Conservation (phyloP, 1,140 invertebrate species). For the Diorhabda sublineata region DNA sequence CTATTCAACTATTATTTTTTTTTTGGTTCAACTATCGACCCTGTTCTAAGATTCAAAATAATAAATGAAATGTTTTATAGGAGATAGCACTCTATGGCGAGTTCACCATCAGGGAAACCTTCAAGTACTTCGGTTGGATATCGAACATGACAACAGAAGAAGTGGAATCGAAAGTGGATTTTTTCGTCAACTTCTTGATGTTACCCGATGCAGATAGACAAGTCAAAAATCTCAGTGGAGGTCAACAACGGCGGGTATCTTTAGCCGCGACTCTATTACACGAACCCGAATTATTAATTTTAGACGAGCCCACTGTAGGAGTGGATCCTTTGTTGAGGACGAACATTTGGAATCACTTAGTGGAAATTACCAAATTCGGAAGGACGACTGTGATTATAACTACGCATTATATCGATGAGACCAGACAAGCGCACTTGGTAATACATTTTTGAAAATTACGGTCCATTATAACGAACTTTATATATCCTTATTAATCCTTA, state of each 20-base stretch:
- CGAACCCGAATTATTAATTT: constrained; percentile 83
- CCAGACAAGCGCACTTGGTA: constrained; percentile 79
- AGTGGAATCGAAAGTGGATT: constrained; percentile 73
- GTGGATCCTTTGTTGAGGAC: constrained; percentile 90
- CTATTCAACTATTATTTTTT: too few relatives aligned
- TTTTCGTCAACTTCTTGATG: constrained; percentile 74
- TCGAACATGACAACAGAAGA: constrained; percentile 71
- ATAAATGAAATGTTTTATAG: constrained; percentile 46
- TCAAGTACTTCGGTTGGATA: constrained; percentile 88
- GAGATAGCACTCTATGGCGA: constrained; percentile 89
- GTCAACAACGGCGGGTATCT: constrained; percentile 84
- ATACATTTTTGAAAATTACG: constrained; percentile 40
- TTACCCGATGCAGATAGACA: constrained; percentile 58
- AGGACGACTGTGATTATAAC: constrained; percentile 93
- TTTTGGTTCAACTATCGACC: too few relatives aligned
- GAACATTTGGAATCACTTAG: constrained; percentile 92
- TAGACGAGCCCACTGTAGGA: constrained; percentile 93
- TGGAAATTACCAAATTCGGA: constrained; percentile 80
- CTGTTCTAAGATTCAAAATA: neutral
- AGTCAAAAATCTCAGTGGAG: constrained; percentile 82
- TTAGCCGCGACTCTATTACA: constrained; percentile 83
- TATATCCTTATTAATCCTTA: too few relatives aligned
- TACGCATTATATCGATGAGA: constrained; percentile 97
- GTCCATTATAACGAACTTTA: too few relatives aligned
- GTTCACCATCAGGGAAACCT: constrained; percentile 85